Base-by-base conservation (phyloP, 2,113 vertebrate genomes). In the Pristiophorus japonicus region DNA sequence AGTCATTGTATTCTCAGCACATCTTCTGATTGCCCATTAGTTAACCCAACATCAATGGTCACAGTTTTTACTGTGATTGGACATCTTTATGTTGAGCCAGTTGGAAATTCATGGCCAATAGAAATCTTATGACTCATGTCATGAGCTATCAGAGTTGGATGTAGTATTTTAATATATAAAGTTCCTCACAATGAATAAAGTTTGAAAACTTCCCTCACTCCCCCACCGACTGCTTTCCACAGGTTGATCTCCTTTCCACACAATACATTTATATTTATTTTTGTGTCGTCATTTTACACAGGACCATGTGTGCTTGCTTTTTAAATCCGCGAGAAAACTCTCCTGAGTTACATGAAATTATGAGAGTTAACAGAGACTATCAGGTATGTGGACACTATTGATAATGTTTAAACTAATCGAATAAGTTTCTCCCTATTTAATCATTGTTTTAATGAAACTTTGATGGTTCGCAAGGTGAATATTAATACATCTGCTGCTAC, bases 301-400 rank as follows among this genome's bases (percentile, higher is more conserved):
- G 99, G 97, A 97, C 95, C 66, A 0, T 96, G 62, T 99, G 98
- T 91, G 97, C 98, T 0, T 99, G 99, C 97, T 96, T 99, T 96
- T 45, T 98, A 96, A 95, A 95, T 4, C 96, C 97, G 0, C 96
- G 96, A 62, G 98, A 98, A 34, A 97, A 97, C 95, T 98, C 98
- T 27, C 96, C 47, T 0, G 98, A 98, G 96, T 96, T 98, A 75
- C 96, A 97, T 87, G 98, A 99, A 96, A 96, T 98, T 0, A 97
- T 97, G 96, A 97, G 97, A 96, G 95, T 98, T 96, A 99, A 99
- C 97, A 98, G 97, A 96, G 97, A 98, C 81, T 96, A 98, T 38
- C 99, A 99, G 98, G 99, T 99, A 95, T 97, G 73, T 1, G 18
- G 38, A 22, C 4, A 42, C 4, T 5, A 18, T 45, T 22, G 30